Evolutionary conservation across 2,113 vertebrate genomes (phyloP), one percentile per base, ranked within the genome.

Genomic region (Corydoras sp.): DNA sequence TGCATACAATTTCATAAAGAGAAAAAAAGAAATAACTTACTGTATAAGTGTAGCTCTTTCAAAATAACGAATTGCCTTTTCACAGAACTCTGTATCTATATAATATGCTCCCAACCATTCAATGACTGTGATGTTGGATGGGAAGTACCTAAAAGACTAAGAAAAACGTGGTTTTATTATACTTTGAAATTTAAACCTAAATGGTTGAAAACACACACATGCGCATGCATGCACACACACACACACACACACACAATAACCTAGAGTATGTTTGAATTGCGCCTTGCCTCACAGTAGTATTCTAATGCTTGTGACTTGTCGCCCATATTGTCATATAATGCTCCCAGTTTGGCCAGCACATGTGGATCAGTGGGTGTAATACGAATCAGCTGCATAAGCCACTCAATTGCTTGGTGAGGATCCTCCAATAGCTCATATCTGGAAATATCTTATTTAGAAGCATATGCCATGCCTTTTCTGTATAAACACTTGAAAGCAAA

Each of bases 1-100:
- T 24, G 18, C 18, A 24, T 24, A 24, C 18, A 24, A 24, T 2
- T 24, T 24, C 18, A 24, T 24, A 24, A 24, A 24, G 18, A 24
- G 18, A 24, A 24, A 24, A 24, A 24, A 24, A 43, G 7, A 43
- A 31, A 50, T 51, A 32, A 93, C 97, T 94, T 89, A 99, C 97
- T 95, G 95, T 85, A 99, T 96, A 59, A 99, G 93, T 6, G 91
- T 91, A 73, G 97, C 97, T 91, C 97, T 94, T 82, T 99, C 95
- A 86, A 99, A 99, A 84, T 97, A 99, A 80, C 94, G 93, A 86
- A 97, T 93, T 77, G 97, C 97, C 87, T 99, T 98, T 86, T 99
- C 96, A 87, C 91, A 98, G 88, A 98, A 97, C 82, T 97, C 95
- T 0, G 92, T 96, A 78, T 98, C 94, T 71, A 98, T 92, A 84